Evolutionary conservation across 2,888 invertebrate genomes (phyloP).

Genomic region (Erynnis tages): DNA sequence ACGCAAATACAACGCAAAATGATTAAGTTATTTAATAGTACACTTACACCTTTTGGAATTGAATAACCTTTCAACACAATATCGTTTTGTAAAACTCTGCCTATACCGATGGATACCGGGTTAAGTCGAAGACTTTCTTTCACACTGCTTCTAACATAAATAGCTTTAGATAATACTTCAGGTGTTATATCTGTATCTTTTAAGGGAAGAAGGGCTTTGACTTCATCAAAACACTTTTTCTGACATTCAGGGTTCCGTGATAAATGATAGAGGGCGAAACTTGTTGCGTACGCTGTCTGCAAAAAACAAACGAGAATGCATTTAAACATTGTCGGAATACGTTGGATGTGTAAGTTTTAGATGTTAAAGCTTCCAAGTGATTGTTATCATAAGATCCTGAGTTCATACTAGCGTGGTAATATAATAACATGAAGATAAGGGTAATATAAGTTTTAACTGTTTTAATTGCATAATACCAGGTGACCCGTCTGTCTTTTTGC

Average conservation of each 20-base stretch:
- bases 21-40: too few species aligned
- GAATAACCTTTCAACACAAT: constrained; percentile 86
- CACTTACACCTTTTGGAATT: constrained; percentile 88
- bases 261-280: constrained; percentile 90
- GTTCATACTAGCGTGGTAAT: too few species aligned
- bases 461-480: too few species aligned
- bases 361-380: too few species aligned
- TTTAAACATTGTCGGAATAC: background rate
- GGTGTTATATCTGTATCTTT: constrained; percentile 76
- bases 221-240: constrained; percentile 84
- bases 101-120: constrained; percentile 92
- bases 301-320: constrained; percentile 40
- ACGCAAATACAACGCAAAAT: too few species aligned
- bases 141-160: constrained; percentile 88
- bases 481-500: too few species aligned
- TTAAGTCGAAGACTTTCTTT: constrained; percentile 92
- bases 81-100: constrained; percentile 87
- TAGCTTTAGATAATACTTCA: constrained; percentile 81
- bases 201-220: constrained; percentile 76
- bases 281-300: constrained; percentile 88
- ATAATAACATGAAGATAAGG: too few species aligned
- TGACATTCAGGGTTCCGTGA: constrained; percentile 86
- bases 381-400: too few species aligned
- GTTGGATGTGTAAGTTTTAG: too few species aligned
- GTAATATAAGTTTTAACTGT: too few species aligned